A percentile compares a stretch with the other conserved stretches of the same genome.
Conservation (phyloP, 2,113 vertebrate genomes). For the Microtus richardsoni region DNA sequence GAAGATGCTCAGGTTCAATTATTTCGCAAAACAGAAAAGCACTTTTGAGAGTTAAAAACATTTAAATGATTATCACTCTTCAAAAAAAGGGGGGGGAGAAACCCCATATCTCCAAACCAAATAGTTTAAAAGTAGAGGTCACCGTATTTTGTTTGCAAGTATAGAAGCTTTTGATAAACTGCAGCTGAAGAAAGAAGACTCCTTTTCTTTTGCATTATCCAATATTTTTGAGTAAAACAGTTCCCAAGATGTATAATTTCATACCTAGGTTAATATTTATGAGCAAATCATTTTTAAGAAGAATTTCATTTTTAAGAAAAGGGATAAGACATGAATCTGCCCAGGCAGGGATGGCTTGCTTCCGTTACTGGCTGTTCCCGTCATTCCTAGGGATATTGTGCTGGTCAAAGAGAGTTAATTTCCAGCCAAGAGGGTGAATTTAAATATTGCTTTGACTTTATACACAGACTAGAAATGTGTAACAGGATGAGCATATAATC, state of each 20-base stretch:
- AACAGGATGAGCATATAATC: slow-evolving; percentile 87
- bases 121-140: slow-evolving; percentile 31
- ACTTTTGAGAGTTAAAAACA: slow-evolving; percentile 53
- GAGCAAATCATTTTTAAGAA: slow-evolving; percentile 63
- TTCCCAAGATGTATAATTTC: slow-evolving; percentile 33
- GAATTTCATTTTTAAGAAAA: slow-evolving; percentile 63
- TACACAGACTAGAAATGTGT: slow-evolving; percentile 78
- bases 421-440: slow-evolving; percentile 40
- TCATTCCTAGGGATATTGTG: slow-evolving; percentile 39
- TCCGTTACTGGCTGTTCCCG: background rate
- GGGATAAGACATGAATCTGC: background rate
- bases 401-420: slow-evolving; percentile 67
- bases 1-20: slow-evolving; percentile 73
- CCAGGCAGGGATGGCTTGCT: slow-evolving; percentile 5
- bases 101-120: background rate
- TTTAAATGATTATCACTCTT: slow-evolving; percentile 55
- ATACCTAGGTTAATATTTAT: slow-evolving; percentile 30
- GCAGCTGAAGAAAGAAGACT: slow-evolving; percentile 64
- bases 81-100: background rate
- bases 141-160: slow-evolving; percentile 72
- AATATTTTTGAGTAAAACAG: slow-evolving; percentile 42
- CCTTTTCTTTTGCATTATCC: slow-evolving; percentile 47
- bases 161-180: slow-evolving; percentile 71
- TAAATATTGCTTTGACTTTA: slow-evolving; percentile 78
- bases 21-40: slow-evolving; percentile 58